A percentile compares a stretch with the other conserved stretches of the same genome.
These are phyloP conservation scores for Neogobius melanostomus DNA, from an alignment of 2,113 vertebrate genomes.

Conservation along the genomic window DNA sequence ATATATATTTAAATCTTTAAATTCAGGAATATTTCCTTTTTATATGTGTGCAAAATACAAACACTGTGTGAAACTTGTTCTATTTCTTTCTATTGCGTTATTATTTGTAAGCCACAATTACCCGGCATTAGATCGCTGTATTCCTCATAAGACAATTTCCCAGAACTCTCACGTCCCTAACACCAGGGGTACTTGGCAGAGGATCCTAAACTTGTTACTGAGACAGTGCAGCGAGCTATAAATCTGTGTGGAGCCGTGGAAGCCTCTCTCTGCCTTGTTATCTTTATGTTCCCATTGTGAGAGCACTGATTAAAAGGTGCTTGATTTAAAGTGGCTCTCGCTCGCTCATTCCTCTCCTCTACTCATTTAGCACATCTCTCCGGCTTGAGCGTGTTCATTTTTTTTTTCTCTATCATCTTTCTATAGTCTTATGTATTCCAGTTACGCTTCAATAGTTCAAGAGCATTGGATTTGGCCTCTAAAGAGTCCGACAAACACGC, in stretches of 20 bases:
- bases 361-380: constrained; percentile 39
- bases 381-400: background rate
- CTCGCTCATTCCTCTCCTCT: constrained; percentile 19
- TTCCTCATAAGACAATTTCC: background rate
- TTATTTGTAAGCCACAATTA: background rate
- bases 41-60: background rate
- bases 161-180: constrained; percentile 15
- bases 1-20: too few species aligned
- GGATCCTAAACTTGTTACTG: constrained; percentile 36
- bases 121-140: background rate
- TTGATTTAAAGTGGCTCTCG: constrained; percentile 55
- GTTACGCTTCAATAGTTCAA: constrained; percentile 42
- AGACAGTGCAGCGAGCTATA: constrained; percentile 29
- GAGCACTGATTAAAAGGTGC: constrained; percentile 55
- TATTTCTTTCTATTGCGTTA: background rate
- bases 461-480: constrained; percentile 40
- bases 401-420: background rate
- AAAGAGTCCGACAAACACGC: constrained; percentile 11
- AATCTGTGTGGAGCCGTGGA: constrained; percentile 37
- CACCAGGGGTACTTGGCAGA: constrained; percentile 20
- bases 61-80: too few species aligned
- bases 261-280: constrained; percentile 50
- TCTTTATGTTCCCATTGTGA: constrained; percentile 53
- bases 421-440: constrained; percentile 1
- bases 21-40: too few species aligned